A percentile compares a stretch with the other conserved stretches of the same genome.
These are phyloP conservation scores for Cyprinodon variegatus DNA, from an alignment of 2,113 vertebrate genomes.

Conservation along the genomic window DNA sequence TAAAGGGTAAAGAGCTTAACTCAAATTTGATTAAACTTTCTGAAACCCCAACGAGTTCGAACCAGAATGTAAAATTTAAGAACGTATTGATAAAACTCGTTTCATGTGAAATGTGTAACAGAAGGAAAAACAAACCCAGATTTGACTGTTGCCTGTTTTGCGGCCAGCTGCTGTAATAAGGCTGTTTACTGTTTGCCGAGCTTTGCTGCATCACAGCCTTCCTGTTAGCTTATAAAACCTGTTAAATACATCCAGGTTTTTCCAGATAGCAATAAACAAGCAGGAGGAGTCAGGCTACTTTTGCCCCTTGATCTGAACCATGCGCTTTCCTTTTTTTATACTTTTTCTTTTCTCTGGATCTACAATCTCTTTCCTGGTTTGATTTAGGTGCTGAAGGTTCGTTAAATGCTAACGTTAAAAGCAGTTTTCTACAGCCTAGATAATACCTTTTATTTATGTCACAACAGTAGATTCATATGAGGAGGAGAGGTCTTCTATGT, in stretches of 20 bases:
- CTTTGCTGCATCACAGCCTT: not conserved
- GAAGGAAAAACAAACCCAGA: not conserved
- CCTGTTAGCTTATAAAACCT: not conserved
- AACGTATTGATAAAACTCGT: not conserved
- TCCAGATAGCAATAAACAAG: not conserved
- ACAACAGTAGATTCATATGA: not conserved
- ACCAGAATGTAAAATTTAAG: not conserved
- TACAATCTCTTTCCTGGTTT: not conserved
- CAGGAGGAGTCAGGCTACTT: not conserved
- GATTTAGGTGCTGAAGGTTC: not conserved
- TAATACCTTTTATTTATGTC: too few species aligned
- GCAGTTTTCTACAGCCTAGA: not conserved
- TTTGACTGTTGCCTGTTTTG: not conserved
- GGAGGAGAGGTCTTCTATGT: not conserved
- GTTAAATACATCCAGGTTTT: not conserved
- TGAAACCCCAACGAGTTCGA: too few species aligned
- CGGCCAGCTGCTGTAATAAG: not conserved
- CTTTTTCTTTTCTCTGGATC: not conserved
- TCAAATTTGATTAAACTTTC: too few species aligned
- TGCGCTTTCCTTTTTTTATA: not conserved
- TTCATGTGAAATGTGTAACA: slow-evolving; percentile 1
- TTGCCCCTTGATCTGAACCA: not conserved
- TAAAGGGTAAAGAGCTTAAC: too few species aligned
- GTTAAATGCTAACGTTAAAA: not conserved
- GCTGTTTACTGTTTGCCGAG: not conserved